phyloP scores from a whole-genome alignment of 2,113 vertebrate genomes.

The Bothrops jararaca region DNA sequence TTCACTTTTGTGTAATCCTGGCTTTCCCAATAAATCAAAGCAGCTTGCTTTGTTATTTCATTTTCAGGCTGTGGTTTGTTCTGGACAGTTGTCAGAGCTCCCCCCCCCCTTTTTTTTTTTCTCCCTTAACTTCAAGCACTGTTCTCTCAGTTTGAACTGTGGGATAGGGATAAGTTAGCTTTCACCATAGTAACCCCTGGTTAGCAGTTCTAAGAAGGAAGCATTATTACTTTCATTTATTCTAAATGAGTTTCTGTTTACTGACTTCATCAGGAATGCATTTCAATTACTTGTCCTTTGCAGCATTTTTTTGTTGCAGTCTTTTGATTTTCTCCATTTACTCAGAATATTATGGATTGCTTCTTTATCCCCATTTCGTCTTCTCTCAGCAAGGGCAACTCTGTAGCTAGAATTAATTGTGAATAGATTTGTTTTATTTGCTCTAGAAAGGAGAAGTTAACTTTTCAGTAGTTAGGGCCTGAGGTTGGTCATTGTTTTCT shows the following conservation, averaged over 20 bases:
- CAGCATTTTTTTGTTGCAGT: background rate
- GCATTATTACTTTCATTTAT: background rate
- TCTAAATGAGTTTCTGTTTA: background rate
- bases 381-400: constrained; percentile 2
- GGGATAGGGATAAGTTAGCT: background rate
- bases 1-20: background rate
- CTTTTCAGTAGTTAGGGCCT: background rate
- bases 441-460: constrained; percentile 13
- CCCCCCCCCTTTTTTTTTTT: too few relatives aligned
- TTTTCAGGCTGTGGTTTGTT: background rate
- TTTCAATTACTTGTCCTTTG: constrained; percentile 27
- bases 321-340: constrained; percentile 7
- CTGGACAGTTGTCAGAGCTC: background rate
- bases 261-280: constrained; percentile 10
- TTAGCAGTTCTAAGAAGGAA: background rate
- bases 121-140: background rate
- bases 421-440: background rate
- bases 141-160: background rate
- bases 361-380: background rate
- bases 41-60: background rate
- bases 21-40: background rate
- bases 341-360: background rate
- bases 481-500: background rate
- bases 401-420: constrained; percentile 10
- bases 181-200: constrained; percentile 14